These are phyloP conservation scores for Pegoplata infirma DNA, from an alignment of 2,888 invertebrate species.

Conservation along the genomic window DNA sequence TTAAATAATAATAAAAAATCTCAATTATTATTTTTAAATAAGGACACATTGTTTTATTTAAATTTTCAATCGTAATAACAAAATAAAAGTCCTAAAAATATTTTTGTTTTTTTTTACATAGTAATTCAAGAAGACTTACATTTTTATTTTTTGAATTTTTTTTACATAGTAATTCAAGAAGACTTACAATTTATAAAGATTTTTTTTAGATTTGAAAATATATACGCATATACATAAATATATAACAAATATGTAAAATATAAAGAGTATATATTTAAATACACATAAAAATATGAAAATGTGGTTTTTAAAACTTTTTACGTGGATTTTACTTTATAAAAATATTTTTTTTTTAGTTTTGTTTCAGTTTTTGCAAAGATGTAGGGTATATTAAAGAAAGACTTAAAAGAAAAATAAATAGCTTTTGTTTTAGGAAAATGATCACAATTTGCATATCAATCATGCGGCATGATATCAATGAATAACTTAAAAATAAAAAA, in stretches of 20 bases:
- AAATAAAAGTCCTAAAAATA: constrained; percentile 22
- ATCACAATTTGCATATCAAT: constrained; percentile 60
- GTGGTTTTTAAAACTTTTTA: constrained; percentile 26
- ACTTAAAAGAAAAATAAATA: constrained; percentile 51
- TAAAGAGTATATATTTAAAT: constrained; percentile 27
- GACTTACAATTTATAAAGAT: background rate
- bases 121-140: constrained; percentile 27
- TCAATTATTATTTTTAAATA: too few relatives aligned
- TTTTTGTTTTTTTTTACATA: constrained; percentile 18
- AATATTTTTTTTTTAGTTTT: constrained; percentile 17
- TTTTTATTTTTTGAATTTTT: too few relatives aligned
- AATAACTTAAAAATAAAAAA: constrained; percentile 58
- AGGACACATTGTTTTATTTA: constrained; percentile 37
- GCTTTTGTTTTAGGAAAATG: constrained; percentile 45
- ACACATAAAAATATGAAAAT: constrained; percentile 14
- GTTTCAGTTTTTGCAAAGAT: too few relatives aligned
- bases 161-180: constrained; percentile 7
- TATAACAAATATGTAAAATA: constrained; percentile 44
- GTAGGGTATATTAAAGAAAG: constrained; percentile 18
- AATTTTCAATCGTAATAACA: constrained; percentile 41
- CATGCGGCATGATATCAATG: constrained; percentile 62
- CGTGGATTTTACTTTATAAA: background rate
- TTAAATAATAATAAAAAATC: too few relatives aligned
- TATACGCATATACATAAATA: constrained; percentile 22
- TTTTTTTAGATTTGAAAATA: background rate